These are phyloP conservation scores for Melipona beecheii DNA, from an alignment of 2,888 invertebrate genomes.

Conservation along the genomic window DNA sequence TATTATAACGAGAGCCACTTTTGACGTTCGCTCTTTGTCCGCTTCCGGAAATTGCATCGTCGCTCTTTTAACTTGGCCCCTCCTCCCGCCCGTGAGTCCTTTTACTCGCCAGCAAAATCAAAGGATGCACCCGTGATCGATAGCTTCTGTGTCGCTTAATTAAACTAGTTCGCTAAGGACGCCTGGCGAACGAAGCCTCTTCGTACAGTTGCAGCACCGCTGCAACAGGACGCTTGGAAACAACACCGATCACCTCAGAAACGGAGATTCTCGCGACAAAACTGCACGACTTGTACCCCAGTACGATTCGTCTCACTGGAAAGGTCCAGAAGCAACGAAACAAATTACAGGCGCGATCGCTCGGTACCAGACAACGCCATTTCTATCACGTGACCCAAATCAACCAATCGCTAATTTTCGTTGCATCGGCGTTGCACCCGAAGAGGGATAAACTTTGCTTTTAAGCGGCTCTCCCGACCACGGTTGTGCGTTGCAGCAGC, in stretches of 20 bases:
- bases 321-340: too few species aligned
- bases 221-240: neutral
- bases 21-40: constrained; percentile 43
- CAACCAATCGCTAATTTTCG: too few species aligned
- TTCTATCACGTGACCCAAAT: too few species aligned
- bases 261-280: constrained; percentile 2
- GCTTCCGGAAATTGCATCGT: constrained; percentile 64
- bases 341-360: too few species aligned
- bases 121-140: constrained; percentile 16
- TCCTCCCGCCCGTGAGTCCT: neutral
- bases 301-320: too few species aligned
- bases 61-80: constrained; percentile 32
- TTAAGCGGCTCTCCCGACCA: neutral
- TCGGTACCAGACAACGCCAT: too few species aligned
- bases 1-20: constrained; percentile 69
- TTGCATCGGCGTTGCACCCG: too few species aligned
- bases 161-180: constrained; percentile 1
- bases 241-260: neutral
- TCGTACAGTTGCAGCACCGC: neutral
- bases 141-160: constrained; percentile 5
- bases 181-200: neutral
- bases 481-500: too few species aligned
- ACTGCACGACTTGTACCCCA: too few species aligned
- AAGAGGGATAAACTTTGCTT: constrained; percentile 5
- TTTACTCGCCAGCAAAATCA: neutral